phyloP scores from a whole-genome alignment of 2,113 vertebrate species.

The Amphilophus citrinellus region DNA sequence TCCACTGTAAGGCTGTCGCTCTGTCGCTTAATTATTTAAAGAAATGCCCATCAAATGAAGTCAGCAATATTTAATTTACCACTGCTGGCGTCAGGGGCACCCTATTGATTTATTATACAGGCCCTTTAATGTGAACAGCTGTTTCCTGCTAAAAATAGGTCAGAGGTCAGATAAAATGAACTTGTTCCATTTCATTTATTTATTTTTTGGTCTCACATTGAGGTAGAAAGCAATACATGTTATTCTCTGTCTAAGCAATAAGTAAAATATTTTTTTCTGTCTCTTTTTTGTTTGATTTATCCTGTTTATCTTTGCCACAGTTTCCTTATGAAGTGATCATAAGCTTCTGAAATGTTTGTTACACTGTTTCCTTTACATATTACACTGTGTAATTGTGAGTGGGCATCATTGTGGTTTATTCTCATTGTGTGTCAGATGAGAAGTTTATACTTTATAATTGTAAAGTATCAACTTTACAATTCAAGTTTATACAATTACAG shows the following conservation, averaged over 20 bases:
- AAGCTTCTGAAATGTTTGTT: background rate
- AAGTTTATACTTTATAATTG: background rate
- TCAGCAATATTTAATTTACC: slow-evolving; percentile 79
- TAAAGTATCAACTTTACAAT: no score
- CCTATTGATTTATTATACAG: slow-evolving; percentile 76
- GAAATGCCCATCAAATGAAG: slow-evolving; percentile 71
- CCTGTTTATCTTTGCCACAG: background rate
- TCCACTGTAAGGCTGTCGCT: slow-evolving; percentile 52
- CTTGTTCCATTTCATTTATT: slow-evolving; percentile 45
- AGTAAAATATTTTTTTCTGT: background rate
- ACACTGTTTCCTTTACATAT: background rate
- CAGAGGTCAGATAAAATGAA: slow-evolving; percentile 72
- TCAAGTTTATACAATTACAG: no score
- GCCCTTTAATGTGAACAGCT: slow-evolving; percentile 78
- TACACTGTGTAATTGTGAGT: background rate
- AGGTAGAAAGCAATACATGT: slow-evolving; percentile 30
- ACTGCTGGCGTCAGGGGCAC: slow-evolving; percentile 56
- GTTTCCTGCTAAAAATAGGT: slow-evolving; percentile 80
- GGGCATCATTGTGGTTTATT: background rate
- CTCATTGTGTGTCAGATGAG: background rate
- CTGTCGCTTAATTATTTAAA: slow-evolving; percentile 77
- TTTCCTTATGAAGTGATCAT: background rate
- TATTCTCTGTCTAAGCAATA: background rate
- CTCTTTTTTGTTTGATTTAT: background rate
- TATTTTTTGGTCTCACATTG: slow-evolving; percentile 19